Conservation (phyloP, 2,113 vertebrate species). For the Laticauda laticaudata region DNA sequence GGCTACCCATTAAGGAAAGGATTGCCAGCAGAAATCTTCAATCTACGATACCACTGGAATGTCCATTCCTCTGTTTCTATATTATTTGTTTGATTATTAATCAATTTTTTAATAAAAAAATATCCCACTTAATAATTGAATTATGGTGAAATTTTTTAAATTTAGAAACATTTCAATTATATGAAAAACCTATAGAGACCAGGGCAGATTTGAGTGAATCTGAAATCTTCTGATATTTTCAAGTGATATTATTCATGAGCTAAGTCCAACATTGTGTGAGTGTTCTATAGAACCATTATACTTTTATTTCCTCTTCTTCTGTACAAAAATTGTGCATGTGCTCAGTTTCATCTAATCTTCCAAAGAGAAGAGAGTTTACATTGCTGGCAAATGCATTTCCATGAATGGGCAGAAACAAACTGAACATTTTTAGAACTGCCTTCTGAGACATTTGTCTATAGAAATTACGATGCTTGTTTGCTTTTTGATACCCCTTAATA, state of each 20-base stretch:
- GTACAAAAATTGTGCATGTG: not conserved
- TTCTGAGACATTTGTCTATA: not conserved
- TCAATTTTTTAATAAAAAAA: not conserved
- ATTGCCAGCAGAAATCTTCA: fast-evolving
- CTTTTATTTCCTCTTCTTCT: not conserved
- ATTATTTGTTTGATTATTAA: not conserved
- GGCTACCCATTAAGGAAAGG: not conserved
- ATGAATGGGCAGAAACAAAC: not conserved
- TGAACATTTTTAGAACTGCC: not conserved
- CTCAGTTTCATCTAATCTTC: not conserved
- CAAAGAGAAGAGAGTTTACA: not conserved
- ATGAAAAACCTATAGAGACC: fast-evolving
- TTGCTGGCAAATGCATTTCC: not conserved
- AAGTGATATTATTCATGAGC: not conserved
- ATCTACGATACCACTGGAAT: not conserved
- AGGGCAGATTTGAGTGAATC: not conserved
- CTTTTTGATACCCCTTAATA: not conserved
- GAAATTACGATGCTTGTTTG: not conserved
- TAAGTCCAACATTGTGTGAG: not conserved
- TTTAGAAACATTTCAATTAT: not conserved
- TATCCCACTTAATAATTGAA: slow-evolving; percentile 8
- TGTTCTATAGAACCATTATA: not conserved
- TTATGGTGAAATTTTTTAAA: not conserved
- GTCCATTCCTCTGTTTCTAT: not conserved
- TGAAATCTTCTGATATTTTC: not conserved